phyloP scores from a whole-genome alignment of 2,113 vertebrate genomes.

The Morone saxatilis region DNA sequence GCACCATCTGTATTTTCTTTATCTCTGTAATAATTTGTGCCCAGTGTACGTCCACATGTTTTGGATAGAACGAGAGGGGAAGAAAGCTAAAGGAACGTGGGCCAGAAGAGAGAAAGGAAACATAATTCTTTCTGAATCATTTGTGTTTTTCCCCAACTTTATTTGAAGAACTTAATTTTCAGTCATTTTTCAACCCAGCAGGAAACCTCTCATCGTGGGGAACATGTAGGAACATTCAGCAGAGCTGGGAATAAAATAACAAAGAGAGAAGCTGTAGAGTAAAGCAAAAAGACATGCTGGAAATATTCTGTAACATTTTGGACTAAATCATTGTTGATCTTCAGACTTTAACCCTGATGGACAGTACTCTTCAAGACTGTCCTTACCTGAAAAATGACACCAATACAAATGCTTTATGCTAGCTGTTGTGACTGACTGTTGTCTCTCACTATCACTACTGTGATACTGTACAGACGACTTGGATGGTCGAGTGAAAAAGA shows the following conservation, averaged over 20 bases:
- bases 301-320: not conserved
- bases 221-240: not conserved
- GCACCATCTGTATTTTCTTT: constrained; percentile 27
- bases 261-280: no score
- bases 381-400: no score
- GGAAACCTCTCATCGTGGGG: not conserved
- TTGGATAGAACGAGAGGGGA: not conserved
- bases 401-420: no score
- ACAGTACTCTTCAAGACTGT: not conserved
- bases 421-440: not conserved
- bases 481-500: no score
- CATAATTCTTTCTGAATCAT: constrained; percentile 25
- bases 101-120: not conserved
- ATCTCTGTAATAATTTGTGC: not conserved
- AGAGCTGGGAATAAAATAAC: not conserved
- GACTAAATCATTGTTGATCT: not conserved
- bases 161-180: not conserved
- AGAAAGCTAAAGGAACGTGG: not conserved
- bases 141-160: not conserved
- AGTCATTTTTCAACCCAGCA: not conserved
- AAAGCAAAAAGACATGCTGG: not conserved
- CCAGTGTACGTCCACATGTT: constrained; percentile 15
- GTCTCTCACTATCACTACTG: no score
- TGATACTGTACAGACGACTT: no score
- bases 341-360: not conserved